Evolutionary conservation across 2,113 vertebrate genomes (phyloP).

Genomic region (Myrmecobius fasciatus): DNA sequence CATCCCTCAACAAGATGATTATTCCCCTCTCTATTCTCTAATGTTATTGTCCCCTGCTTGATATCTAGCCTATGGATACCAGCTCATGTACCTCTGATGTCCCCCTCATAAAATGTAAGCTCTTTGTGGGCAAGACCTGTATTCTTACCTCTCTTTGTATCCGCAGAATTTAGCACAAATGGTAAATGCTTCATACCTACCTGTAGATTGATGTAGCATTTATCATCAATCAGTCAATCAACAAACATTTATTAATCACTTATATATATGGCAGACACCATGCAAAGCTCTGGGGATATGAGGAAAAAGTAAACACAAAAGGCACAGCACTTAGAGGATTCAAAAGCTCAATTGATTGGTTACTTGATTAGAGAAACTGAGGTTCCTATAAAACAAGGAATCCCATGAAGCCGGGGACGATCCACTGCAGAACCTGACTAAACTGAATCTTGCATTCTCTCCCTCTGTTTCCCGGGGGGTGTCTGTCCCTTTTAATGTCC

Average conservation of each 20-base stretch:
- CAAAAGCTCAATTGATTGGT: neutral
- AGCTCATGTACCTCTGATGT: no score
- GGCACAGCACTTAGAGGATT: neutral
- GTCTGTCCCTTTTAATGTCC: fast-evolving
- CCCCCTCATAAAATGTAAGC: no score
- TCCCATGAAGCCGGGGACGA: no score
- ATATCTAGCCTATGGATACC: no score
- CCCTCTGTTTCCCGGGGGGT: neutral
- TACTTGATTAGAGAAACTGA: neutral
- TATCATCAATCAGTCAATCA: neutral
- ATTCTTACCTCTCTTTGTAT: neutral
- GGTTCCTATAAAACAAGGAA: no score
- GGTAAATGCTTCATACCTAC: neutral
- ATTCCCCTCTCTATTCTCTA: neutral
- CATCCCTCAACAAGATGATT: no score
- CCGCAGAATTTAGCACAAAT: neutral
- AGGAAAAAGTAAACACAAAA: neutral
- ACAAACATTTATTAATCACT: no score
- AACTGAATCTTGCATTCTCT: neutral
- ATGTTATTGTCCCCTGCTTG: neutral
- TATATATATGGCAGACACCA: neutral
- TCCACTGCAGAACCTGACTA: neutral
- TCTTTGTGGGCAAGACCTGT: no score
- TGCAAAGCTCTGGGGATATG: neutral
- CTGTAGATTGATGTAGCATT: neutral